A percentile compares a stretch with the other conserved stretches of the same genome.
Evolutionary conservation across 2,888 invertebrate genomes (phyloP).

Genomic region (Azorinus chamasolen): DNA sequence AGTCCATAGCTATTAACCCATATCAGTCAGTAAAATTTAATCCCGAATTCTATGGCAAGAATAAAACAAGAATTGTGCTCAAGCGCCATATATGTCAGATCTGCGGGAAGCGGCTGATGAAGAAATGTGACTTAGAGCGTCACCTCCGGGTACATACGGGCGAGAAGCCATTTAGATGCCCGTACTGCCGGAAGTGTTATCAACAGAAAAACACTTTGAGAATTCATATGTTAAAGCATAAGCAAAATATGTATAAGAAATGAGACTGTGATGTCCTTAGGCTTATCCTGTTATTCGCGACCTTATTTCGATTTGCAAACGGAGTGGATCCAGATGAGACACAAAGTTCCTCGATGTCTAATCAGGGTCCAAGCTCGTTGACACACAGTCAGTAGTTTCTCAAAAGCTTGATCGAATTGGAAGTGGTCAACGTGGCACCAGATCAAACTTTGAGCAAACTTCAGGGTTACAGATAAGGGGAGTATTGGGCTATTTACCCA

Average conservation of each 20-base stretch:
- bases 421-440: too few relatives aligned
- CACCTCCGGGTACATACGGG: slow-evolving; percentile 48
- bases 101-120: slow-evolving; percentile 38
- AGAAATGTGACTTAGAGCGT: slow-evolving; percentile 38
- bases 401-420: too few relatives aligned
- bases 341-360: too few relatives aligned
- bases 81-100: slow-evolving; percentile 49
- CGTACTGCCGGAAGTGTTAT: slow-evolving; percentile 19
- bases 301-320: too few relatives aligned
- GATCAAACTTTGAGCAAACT: too few relatives aligned
- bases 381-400: too few relatives aligned
- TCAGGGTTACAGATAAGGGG: too few relatives aligned
- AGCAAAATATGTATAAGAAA: neutral
- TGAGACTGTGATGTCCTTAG: too few relatives aligned
- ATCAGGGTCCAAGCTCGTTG: too few relatives aligned
- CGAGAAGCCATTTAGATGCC: slow-evolving; percentile 43
- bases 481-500: too few relatives aligned
- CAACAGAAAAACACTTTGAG: slow-evolving; percentile 21
- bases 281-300: too few relatives aligned
- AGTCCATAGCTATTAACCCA: slow-evolving; percentile 14
- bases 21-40: slow-evolving; percentile 36
- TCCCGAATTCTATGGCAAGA: slow-evolving; percentile 46
- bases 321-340: too few relatives aligned
- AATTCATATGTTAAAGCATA: slow-evolving; percentile 1
- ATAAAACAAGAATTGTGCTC: slow-evolving; percentile 37